Evolutionary conservation across 2,797 vertebrate genomes (phyloP).

Genomic region (Channallabes apus): DNA sequence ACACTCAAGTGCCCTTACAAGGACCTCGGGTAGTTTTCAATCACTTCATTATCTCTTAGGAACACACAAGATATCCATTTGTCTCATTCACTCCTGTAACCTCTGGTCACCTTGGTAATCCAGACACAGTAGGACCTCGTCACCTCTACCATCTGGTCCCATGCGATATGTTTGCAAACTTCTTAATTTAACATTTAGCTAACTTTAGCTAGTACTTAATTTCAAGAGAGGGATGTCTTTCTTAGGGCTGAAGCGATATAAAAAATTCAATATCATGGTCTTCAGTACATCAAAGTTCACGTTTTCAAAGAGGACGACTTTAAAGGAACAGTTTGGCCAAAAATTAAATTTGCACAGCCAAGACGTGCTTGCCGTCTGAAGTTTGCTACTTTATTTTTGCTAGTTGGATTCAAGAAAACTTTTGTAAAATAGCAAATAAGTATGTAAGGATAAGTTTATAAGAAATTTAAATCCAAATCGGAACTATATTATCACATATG

Average conservation of each 20-base stretch:
- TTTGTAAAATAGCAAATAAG: conserved; percentile 4
- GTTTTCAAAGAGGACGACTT: conserved; percentile 22
- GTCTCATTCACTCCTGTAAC: conserved; percentile 36
- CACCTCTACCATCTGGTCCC: background rate
- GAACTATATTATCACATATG: background rate
- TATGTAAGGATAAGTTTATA: no score
- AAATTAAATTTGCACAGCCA: conserved; percentile 1
- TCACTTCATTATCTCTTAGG: conserved; percentile 66
- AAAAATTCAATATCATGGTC: conserved; percentile 27
- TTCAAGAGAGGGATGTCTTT: conserved; percentile 7
- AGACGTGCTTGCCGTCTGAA: conserved; percentile 3
- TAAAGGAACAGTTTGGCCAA: conserved; percentile 25
- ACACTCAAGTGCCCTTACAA: conserved; percentile 89
- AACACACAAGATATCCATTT: conserved; percentile 62
- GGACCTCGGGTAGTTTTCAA: conserved; percentile 90
- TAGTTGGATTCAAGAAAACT: background rate
- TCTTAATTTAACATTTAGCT: conserved; percentile 23
- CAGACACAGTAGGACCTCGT: background rate
- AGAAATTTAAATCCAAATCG: background rate
- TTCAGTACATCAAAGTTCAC: conserved; percentile 22
- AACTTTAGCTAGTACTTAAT: conserved; percentile 7
- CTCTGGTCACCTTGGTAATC: conserved; percentile 27
- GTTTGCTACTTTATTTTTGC: conserved; percentile 4
- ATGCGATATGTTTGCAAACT: conserved; percentile 10
- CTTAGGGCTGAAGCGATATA: background rate